phyloP scores from a whole-genome alignment of 2,888 invertebrate genomes.

The Heteromyza rotundicornis region DNA sequence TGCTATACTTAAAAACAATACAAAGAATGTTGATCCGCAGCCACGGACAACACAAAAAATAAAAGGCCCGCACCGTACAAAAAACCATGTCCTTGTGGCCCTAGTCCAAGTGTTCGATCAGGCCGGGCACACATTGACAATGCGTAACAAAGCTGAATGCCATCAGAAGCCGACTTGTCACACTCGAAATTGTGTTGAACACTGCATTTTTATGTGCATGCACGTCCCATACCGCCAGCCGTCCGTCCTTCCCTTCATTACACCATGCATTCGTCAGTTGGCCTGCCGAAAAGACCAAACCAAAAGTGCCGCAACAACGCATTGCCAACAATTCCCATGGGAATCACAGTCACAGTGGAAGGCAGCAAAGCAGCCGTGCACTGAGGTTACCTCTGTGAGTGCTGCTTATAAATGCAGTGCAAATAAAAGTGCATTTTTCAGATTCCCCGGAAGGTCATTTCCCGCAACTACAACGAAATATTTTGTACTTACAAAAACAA shows the following conservation, averaged over 20 bases:
- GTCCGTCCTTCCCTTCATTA: not conserved
- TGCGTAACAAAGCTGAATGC: conserved; percentile 31
- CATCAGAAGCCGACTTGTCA: conserved; percentile 19
- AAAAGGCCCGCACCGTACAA: too few species aligned
- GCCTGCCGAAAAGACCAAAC: not conserved
- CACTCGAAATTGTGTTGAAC: conserved; percentile 22
- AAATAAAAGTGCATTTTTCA: conserved; percentile 47
- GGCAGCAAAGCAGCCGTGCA: not conserved
- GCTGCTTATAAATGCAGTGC: conserved; percentile 41
- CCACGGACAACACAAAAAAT: too few species aligned
- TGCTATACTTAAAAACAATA: not conserved
- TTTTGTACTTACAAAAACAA: not conserved
- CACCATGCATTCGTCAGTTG: not conserved
- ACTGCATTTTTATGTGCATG: conserved; percentile 21
- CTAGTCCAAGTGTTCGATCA: not conserved
- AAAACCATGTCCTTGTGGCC: conserved; percentile 11
- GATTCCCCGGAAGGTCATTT: conserved; percentile 38
- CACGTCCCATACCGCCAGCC: not conserved
- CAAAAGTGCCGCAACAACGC: conserved; percentile 24
- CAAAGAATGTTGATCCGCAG: not conserved
- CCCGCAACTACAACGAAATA: conserved; percentile 19
- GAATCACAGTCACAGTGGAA: conserved; percentile 29
- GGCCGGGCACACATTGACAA: conserved; percentile 24
- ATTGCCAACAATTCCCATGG: conserved; percentile 33
- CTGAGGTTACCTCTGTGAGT: conserved; percentile 6